phyloP scores from a whole-genome alignment of 2,888 invertebrate genomes.

The Xiphydria camelus region DNA sequence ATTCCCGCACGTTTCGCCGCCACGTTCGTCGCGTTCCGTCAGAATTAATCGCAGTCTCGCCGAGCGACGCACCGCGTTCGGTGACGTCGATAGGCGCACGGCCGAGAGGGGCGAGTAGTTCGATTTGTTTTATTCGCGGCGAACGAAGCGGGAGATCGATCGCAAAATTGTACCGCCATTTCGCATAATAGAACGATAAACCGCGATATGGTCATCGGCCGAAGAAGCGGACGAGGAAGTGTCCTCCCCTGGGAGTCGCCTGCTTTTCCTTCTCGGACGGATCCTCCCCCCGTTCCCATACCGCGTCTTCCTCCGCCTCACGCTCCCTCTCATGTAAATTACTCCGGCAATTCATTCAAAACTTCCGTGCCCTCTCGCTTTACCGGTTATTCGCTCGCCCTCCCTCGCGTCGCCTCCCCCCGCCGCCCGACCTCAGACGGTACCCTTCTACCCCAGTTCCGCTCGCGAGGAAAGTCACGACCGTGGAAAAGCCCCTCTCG shows the following conservation, averaged over 20 bases:
- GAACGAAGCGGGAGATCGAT: too few species aligned
- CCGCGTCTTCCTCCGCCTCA: constrained; percentile 1
- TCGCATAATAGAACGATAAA: constrained; percentile 25
- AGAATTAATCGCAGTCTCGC: too few species aligned
- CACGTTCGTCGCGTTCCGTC: too few species aligned
- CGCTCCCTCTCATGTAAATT: constrained; percentile 14
- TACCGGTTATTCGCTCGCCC: constrained; percentile 2
- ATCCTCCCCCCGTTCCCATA: neutral
- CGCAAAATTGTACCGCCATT: neutral
- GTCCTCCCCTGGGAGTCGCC: constrained; percentile 17
- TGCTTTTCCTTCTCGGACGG: too few species aligned
- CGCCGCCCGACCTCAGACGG: too few species aligned
- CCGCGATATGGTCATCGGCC: constrained; percentile 20
- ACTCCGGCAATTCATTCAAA: constrained; percentile 20
- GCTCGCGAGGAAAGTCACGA: neutral
- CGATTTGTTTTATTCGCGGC: too few species aligned
- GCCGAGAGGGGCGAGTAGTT: too few species aligned
- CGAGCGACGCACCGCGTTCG: too few species aligned
- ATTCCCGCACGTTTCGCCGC: too few species aligned
- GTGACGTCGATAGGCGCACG: too few species aligned
- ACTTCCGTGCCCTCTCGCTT: constrained; percentile 10
- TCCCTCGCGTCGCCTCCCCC: neutral
- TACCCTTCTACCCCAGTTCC: neutral
- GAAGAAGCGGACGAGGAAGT: constrained; percentile 5
- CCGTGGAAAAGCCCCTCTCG: neutral